Conservation (phyloP, 2,888 invertebrate species). For the Hyposoter didymator region DNA sequence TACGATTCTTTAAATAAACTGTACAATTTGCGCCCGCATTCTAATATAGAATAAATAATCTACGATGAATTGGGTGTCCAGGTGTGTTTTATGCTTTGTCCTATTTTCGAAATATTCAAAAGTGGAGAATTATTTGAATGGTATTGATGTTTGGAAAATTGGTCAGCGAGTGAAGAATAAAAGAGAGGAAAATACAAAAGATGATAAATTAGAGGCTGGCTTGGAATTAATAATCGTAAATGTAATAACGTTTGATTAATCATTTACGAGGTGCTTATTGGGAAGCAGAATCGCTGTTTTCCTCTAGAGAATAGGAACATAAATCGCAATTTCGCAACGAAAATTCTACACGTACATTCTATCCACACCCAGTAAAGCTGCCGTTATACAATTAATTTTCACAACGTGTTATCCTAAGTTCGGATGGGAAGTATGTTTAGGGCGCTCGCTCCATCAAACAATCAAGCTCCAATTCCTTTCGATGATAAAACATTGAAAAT, state of each 20-base stretch:
- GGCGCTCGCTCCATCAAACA: constrained; percentile 36
- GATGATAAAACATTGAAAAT: background rate
- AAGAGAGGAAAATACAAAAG: constrained; percentile 52
- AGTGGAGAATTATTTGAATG: constrained; percentile 64
- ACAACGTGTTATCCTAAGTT: constrained; percentile 57
- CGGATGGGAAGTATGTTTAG: constrained; percentile 59
- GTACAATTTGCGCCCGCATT: constrained; percentile 70
- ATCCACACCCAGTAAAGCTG: constrained; percentile 77
- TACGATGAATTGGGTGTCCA: constrained; percentile 72
- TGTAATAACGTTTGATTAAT: constrained; percentile 70
- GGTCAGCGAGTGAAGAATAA: constrained; percentile 63
- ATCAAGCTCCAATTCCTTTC: constrained; percentile 44
- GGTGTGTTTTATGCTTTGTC: constrained; percentile 1
- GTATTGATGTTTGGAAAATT: constrained; percentile 50
- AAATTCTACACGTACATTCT: constrained; percentile 73
- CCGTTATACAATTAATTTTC: constrained; percentile 71
- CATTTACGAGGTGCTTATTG: constrained; percentile 70
- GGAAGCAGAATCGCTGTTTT: constrained; percentile 67
- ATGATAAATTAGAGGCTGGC: constrained; percentile 77
- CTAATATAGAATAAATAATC: constrained; percentile 80
- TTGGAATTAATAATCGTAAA: constrained; percentile 69
- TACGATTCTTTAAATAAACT: constrained; percentile 71
- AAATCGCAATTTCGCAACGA: constrained; percentile 75
- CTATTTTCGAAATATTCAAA: constrained; percentile 70
- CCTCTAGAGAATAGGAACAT: constrained; percentile 80